Conservation (phyloP, 2,797 vertebrate genomes). For the Luscinia luscinia region DNA sequence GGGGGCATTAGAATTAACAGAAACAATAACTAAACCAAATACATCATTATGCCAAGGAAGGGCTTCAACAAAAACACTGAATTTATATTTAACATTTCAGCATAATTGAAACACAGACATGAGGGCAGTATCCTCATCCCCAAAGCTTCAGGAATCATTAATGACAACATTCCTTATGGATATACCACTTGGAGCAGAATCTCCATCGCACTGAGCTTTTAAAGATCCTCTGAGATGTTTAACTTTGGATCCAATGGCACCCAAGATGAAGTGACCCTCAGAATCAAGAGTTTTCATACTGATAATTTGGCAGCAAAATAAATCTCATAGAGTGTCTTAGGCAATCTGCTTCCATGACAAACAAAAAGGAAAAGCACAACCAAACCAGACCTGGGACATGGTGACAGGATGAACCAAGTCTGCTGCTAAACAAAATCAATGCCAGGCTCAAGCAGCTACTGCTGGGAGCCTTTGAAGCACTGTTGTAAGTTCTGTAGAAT, state of each 20-base stretch:
- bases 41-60: slow-evolving; percentile 14
- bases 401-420: background rate
- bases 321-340: background rate
- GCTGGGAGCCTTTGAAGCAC: rapidly evolving
- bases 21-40: slow-evolving; percentile 51
- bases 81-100: slow-evolving; percentile 25
- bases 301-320: background rate
- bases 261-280: background rate
- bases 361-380: background rate
- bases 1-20: slow-evolving; percentile 60
- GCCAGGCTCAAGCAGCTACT: background rate
- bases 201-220: background rate
- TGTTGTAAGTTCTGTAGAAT: background rate
- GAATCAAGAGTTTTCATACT: background rate
- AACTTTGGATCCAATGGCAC: background rate
- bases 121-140: background rate
- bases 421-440: background rate
- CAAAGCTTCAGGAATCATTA: slow-evolving; percentile 2
- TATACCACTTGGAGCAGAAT: background rate
- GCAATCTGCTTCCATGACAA: background rate
- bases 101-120: background rate
- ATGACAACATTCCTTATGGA: background rate
- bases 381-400: background rate
- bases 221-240: background rate
- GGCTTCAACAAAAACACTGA: slow-evolving; percentile 18